phyloP scores from a whole-genome alignment of 1,140 invertebrate species.

The Drosophila ohnishii region DNA sequence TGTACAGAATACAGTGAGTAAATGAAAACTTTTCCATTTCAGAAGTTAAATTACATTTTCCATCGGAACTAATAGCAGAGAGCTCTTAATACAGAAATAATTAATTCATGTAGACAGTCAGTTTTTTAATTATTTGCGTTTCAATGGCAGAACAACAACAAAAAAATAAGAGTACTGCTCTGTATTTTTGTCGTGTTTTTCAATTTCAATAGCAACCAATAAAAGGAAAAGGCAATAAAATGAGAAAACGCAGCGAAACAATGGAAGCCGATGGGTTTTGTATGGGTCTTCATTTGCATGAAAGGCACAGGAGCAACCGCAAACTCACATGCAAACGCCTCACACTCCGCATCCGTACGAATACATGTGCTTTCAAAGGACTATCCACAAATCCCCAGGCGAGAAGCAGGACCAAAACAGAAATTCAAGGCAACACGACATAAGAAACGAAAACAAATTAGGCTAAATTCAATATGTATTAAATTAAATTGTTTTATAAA shows the following conservation, averaged over 20 bases:
- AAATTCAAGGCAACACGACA: background rate
- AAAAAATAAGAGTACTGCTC: conserved; percentile 11
- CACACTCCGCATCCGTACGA: conserved; percentile 11
- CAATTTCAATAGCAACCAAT: conserved; percentile 53
- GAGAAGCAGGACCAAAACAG: conserved; percentile 44
- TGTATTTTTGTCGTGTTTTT: conserved; percentile 46
- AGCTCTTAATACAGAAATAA: conserved; percentile 5
- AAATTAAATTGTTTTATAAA: conserved; percentile 44
- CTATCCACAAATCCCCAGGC: conserved; percentile 39
- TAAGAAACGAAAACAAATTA: conserved; percentile 28
- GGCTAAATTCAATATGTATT: conserved; percentile 48
- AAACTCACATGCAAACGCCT: conserved; percentile 5
- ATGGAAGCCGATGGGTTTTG: conserved; percentile 45
- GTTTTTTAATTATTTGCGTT: conserved; percentile 50
- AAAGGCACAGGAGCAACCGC: conserved; percentile 9
- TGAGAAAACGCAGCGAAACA: conserved; percentile 35
- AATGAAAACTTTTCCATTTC: conserved; percentile 14
- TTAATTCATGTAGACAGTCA: conserved; percentile 15
- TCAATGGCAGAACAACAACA: background rate
- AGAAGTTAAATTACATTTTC: conserved; percentile 3
- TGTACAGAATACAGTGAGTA: conserved; percentile 2
- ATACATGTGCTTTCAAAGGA: conserved; percentile 3
- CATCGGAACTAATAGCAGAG: background rate
- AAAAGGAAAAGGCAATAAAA: conserved; percentile 44
- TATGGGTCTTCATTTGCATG: conserved; percentile 56